These are phyloP conservation scores for Psilopogon haemacephalus DNA, from an alignment of 2,113 vertebrate species.

Conservation along the genomic window DNA sequence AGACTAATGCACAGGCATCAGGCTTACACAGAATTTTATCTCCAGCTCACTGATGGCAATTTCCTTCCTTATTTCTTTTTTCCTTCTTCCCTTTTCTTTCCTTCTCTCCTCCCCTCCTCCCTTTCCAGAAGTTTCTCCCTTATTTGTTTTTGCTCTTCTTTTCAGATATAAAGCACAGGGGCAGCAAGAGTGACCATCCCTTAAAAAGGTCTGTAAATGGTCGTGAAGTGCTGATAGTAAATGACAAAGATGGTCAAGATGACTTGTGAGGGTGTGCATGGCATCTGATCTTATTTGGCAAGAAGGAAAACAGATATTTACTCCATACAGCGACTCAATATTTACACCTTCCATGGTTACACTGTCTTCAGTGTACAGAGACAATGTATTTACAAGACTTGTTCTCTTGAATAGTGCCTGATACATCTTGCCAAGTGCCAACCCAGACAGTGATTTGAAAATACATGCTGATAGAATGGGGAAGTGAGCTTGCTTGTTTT, in stretches of 20 bases:
- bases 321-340: not conserved
- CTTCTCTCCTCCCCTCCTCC: not conserved
- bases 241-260: not conserved
- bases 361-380: not conserved
- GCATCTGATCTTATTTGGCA: not conserved
- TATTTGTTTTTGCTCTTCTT: not conserved
- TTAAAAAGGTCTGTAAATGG: not conserved
- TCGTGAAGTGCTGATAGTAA: not conserved
- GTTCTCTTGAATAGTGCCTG: not conserved
- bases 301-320: not conserved
- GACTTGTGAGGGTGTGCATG: rapidly evolving
- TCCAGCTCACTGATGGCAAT: not conserved
- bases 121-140: not conserved
- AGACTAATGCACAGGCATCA: not conserved
- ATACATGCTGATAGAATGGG: not conserved
- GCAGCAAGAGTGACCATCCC: not conserved
- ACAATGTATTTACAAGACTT: not conserved
- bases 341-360: not conserved
- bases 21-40: not conserved
- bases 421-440: not conserved
- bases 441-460: not conserved
- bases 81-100: not conserved
- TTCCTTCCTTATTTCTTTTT: not conserved
- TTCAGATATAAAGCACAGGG: not conserved
- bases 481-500: not conserved